A percentile compares a stretch with the other conserved stretches of the same genome.
These are phyloP conservation scores for Rhinichthys osculus DNA, from an alignment of 2,797 vertebrate species.

Conservation along the genomic window DNA sequence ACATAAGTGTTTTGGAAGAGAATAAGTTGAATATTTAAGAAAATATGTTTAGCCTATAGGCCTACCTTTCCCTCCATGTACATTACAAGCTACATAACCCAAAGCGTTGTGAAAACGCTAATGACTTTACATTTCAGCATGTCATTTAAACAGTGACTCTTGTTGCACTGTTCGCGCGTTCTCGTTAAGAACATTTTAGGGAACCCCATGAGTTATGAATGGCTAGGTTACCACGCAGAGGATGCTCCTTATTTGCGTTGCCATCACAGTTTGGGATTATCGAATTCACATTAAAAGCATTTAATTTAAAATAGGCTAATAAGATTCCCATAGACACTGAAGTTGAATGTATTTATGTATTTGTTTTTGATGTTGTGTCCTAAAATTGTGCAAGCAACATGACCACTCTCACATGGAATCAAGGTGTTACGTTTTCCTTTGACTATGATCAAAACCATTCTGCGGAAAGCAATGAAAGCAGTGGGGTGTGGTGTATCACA, in stretches of 20 bases:
- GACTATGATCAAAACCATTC: constrained; percentile 66
- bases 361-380: background rate
- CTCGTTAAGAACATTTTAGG: background rate
- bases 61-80: background rate
- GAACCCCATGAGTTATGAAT: background rate
- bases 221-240: too few relatives aligned
- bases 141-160: background rate
- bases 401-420: constrained; percentile 48
- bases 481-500: constrained; percentile 60
- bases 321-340: background rate
- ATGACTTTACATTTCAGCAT: background rate
- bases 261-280: background rate
- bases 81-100: too few relatives aligned
- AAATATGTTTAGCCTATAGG: background rate
- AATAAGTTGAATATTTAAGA: background rate
- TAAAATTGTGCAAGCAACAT: background rate
- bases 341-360: background rate
- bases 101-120: background rate
- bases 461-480: constrained; percentile 61
- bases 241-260: background rate
- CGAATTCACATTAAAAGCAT: background rate
- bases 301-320: background rate
- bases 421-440: constrained; percentile 52
- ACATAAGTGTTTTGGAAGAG: background rate
- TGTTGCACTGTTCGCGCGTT: background rate